phyloP scores from a whole-genome alignment of 2,888 invertebrate genomes.

The Conops quadrifasciatus region DNA sequence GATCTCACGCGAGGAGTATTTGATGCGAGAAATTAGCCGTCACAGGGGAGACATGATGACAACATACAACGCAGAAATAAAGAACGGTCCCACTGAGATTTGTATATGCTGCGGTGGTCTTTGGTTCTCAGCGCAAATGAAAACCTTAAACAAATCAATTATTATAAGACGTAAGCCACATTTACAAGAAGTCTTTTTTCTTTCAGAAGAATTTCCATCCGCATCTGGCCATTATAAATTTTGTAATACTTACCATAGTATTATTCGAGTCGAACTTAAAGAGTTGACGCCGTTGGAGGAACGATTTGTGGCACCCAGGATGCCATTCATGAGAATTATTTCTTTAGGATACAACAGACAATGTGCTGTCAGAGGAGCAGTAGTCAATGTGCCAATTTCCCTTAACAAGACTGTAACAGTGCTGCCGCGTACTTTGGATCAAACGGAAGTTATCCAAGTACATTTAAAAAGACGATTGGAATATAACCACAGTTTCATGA shows the following conservation, averaged over 20 bases:
- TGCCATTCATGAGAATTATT: slow-evolving; percentile 22
- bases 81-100: slow-evolving; percentile 5
- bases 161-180: background rate
- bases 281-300: slow-evolving; percentile 27
- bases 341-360: slow-evolving; percentile 25
- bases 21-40: background rate
- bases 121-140: slow-evolving; percentile 16
- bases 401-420: slow-evolving; percentile 24
- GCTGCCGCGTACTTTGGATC: slow-evolving; percentile 33
- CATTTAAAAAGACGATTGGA: slow-evolving; percentile 33
- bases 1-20: background rate
- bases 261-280: slow-evolving; percentile 13
- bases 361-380: slow-evolving; percentile 22
- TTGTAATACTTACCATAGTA: slow-evolving; percentile 8
- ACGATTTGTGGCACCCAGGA: slow-evolving; percentile 29
- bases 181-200: slow-evolving; percentile 6
- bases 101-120: slow-evolving; percentile 11
- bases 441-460: slow-evolving; percentile 36
- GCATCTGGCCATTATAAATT: background rate
- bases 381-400: slow-evolving; percentile 23
- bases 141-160: background rate
- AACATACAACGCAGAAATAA: no score
- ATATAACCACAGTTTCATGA: slow-evolving; percentile 36
- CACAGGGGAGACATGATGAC: no score
- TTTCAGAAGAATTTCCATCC: slow-evolving; percentile 6